Base-by-base conservation (phyloP, 2,888 invertebrate species). In the Archaeoteleia sp. region DNA sequence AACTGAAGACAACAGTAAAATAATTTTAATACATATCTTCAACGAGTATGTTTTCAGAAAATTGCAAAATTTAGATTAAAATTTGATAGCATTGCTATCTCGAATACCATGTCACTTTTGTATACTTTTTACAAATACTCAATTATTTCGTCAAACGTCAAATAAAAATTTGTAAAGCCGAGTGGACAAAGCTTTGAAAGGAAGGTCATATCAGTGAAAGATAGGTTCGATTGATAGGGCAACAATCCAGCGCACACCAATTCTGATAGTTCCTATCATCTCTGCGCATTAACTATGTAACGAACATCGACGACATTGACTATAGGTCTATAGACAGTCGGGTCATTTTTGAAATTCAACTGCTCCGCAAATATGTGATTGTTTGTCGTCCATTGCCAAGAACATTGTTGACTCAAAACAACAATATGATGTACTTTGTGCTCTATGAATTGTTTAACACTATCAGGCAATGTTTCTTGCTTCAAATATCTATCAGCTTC, bases 381-480 rank as follows among this genome's bases (percentile, higher is more conserved):
- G 74, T 78, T 78, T 77, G 74, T 70, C 74, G 75, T 77, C 69
- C 77, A 76, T 78, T 76, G 78, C 72, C 74, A 77, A 78, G 75
- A 76, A 70, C 73, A 67, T 49, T 78, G 61, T 79, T 79, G 79
- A 79, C 79, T 74, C 63, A 74, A 68, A 73, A 60, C 70, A 68
- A 61, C 72, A 48, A 40, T 53, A 8, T n/a, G 25, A 20, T 15
- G 14, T 10, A 15, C 30, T 10, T 30, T 30, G 3, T 10, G 9
- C 9, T 39, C 10, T 20, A 5, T 17, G 20, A 39, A 17, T 8
- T 20, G 20, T 20, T 10, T 20, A 5, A 10, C n/a, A 39, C 20
- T 39, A 9, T 39, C 20, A 9, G n/a, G 10, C 30, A 10, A 9
- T 17, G 39, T 39, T 20, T 20, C 20, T 39, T 20, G 15, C 9